Base-by-base conservation (phyloP, 2,113 vertebrate species). In the Reinhardtius hippoglossoides region DNA sequence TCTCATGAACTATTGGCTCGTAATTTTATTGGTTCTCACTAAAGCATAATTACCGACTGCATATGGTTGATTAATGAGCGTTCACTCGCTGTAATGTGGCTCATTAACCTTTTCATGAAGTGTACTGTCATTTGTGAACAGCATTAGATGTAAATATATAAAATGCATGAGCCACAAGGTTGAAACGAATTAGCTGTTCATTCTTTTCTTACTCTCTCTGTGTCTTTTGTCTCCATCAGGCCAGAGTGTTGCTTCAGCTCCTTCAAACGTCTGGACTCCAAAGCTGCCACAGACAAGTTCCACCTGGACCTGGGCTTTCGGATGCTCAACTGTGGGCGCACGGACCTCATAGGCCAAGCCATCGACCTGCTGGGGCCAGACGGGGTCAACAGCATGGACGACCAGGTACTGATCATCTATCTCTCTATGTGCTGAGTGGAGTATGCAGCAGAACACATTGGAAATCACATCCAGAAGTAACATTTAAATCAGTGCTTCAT, bases 241-340 rank as follows among this genome's bases (percentile, higher is more conserved):
- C 97, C 97, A 0, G 98, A 99, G 67, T 98, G 97, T 86, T 99
- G 97, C 86, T 98, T 98, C 44, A 98, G 96, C 76, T 98, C 98
- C 64, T 98, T 98, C 87, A 95, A 97, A 87, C 95, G 98, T 21
- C 93, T 99, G 88, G 98, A 99, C 20, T 97, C 98, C 71, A 96
- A 92, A 71, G 97, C 97, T 1, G 98, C 98, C 57, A 96, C 96
- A 1, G 96, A 96, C 61, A 97, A 96, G 89, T 98, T 99, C 93
- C 97, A 96, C 85, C 96, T 98, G 64, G 98, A 99, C 64, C 91
- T 99, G 87, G 98, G 97, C 13, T 99, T 99, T 69, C 95, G 98
- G 59, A 99, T 99, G 98, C 94, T 99, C 20, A 98, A 96, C 94
- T 99, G 98, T 0, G 98, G 98, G 14, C 95, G 98, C 87, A 98